Percentiles rank a stretch among this genome's conserved stretches.
Evolutionary conservation across 2,113 vertebrate genomes (phyloP).

Genomic region (Asarcornis scutulata): DNA sequence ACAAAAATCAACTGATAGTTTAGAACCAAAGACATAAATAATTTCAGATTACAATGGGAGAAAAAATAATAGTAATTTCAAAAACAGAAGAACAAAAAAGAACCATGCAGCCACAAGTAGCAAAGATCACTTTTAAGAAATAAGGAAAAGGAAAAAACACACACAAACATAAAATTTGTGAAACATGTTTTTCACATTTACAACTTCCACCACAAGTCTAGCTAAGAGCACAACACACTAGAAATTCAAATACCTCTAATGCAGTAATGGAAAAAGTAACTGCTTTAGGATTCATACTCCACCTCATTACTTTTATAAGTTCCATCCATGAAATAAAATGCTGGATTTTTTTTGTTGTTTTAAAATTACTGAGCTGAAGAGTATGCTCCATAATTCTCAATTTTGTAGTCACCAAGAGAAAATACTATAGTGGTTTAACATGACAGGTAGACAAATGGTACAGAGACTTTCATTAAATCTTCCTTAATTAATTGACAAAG

Average conservation of each 20-base stretch:
- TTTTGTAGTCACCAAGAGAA: conserved; percentile 21
- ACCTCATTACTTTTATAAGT: not conserved
- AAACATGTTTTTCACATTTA: not conserved
- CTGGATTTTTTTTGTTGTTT: not conserved
- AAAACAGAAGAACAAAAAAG: not conserved
- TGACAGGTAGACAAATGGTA: conserved; percentile 45
- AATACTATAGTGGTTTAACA: conserved; percentile 36
- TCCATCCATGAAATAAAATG: not conserved
- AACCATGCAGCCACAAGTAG: not conserved
- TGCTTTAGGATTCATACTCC: not conserved
- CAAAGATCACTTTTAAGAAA: not conserved
- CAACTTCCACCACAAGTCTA: not conserved
- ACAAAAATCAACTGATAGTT: not conserved
- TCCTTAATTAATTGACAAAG: conserved; percentile 38
- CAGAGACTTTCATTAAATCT: conserved; percentile 41
- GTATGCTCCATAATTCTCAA: conserved; percentile 3
- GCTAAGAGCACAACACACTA: not conserved
- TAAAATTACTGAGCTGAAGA: conserved; percentile 7
- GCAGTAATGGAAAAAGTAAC: not conserved
- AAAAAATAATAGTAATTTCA: not conserved
- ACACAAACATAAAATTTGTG: not conserved
- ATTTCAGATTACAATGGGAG: not conserved
- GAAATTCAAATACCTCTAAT: not conserved
- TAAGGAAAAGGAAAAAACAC: not conserved
- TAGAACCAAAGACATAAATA: not conserved